A percentile compares a stretch with the other conserved stretches of the same genome.
phyloP scores from a whole-genome alignment of 2,797 vertebrate genomes.

The Hydrolagus colliei region DNA sequence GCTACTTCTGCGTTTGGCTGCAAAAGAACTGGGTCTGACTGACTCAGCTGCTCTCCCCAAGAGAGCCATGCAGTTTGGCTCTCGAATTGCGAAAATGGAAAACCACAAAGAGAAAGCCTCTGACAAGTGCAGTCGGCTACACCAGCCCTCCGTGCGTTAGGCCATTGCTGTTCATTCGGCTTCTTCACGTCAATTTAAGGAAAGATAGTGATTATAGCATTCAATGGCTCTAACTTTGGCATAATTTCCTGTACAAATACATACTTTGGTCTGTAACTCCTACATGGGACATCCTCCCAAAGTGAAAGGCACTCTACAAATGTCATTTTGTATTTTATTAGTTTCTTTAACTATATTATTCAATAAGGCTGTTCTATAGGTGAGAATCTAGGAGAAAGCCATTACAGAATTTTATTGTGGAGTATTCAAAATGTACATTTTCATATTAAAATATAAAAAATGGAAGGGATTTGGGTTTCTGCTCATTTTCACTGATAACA shows the following conservation, averaged over 20 bases:
- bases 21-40: constrained; percentile 65
- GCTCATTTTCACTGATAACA: not conserved
- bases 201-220: not conserved
- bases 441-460: not conserved
- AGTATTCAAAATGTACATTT: not conserved
- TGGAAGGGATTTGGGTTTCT: not conserved
- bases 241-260: too few relatives aligned
- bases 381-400: not conserved
- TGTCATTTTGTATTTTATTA: not conserved
- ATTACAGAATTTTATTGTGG: not conserved
- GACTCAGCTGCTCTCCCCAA: constrained; percentile 72
- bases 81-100: constrained; percentile 89
- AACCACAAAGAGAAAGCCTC: constrained; percentile 72
- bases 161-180: not conserved
- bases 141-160: not conserved
- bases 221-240: too few relatives aligned
- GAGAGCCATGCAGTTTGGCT: constrained; percentile 91
- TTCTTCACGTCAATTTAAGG: not conserved
- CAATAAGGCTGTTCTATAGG: not conserved
- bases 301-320: too few relatives aligned
- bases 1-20: constrained; percentile 73
- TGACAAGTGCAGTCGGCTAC: constrained; percentile 69
- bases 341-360: not conserved
- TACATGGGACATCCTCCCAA: too few relatives aligned
- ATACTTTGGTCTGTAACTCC: too few relatives aligned